phyloP scores from a whole-genome alignment of 2,888 invertebrate genomes.

The Microplitis deprimator region DNA sequence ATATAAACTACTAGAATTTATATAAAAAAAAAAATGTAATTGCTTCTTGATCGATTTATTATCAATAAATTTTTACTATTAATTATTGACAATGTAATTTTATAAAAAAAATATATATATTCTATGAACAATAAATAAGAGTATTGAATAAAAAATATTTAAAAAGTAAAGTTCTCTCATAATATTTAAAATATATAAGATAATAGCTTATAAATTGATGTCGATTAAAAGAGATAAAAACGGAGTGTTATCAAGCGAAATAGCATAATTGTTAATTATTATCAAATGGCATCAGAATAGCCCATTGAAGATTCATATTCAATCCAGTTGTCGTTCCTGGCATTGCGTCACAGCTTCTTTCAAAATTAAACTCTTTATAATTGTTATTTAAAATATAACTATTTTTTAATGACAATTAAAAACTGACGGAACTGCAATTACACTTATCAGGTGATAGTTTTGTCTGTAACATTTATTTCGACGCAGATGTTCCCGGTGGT shows the following conservation, averaged over 20 bases:
- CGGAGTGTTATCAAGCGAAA: not conserved
- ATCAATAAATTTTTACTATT: not conserved
- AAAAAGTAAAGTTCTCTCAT: not conserved
- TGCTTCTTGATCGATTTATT: not conserved
- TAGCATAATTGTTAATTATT: not conserved
- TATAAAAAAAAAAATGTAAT: not conserved
- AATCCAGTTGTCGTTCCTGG: not conserved
- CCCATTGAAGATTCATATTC: not conserved
- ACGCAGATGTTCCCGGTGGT: not conserved
- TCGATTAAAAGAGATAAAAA: not conserved
- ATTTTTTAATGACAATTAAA: not conserved
- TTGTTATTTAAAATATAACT: not conserved
- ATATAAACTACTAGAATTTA: too few relatives aligned
- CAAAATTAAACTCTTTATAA: not conserved
- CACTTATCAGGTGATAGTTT: not conserved
- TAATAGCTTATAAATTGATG: not conserved
- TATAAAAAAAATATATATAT: too few relatives aligned
- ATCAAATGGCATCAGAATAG: not conserved
- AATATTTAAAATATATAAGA: not conserved
- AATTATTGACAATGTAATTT: too few relatives aligned
- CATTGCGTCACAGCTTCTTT: not conserved
- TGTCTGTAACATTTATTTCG: not conserved
- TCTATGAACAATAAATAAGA: not conserved
- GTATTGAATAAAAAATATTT: not conserved
- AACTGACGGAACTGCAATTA: not conserved